Evolutionary conservation across 2,797 vertebrate genomes (phyloP).

Genomic region (Sebastes steindachneri): DNA sequence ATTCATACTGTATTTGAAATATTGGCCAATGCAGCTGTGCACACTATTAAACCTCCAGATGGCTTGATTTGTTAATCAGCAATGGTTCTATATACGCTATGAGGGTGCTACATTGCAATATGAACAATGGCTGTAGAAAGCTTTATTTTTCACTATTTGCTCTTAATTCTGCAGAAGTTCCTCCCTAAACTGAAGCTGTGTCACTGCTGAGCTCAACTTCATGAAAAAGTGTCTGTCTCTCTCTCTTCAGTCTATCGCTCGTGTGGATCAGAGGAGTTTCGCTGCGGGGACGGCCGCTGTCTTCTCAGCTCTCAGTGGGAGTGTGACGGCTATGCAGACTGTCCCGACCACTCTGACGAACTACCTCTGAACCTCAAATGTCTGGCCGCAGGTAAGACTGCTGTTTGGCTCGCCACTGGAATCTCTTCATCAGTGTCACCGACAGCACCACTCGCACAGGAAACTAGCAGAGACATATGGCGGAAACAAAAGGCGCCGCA

Average conservation of each 20-base stretch:
- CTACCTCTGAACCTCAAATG: constrained; percentile 94
- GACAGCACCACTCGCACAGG: constrained; percentile 11
- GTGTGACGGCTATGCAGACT: constrained; percentile 96
- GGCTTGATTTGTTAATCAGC: constrained; percentile 20
- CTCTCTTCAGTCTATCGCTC: constrained; percentile 88
- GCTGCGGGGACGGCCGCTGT: constrained; percentile 94
- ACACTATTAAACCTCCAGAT: constrained; percentile 12
- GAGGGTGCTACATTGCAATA: neutral
- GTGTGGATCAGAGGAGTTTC: constrained; percentile 91
- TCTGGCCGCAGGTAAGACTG: constrained; percentile 89
- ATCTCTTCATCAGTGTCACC: constrained; percentile 70
- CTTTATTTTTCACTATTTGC: constrained; percentile 6
- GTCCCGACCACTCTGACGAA: constrained; percentile 95
- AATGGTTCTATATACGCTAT: neutral
- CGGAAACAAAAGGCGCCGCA: constrained; percentile 26
- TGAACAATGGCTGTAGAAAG: neutral
- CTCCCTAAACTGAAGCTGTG: neutral
- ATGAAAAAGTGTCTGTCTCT: constrained; percentile 38
- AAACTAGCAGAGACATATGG: constrained; percentile 45
- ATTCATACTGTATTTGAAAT: constrained; percentile 12
- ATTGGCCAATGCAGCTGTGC: constrained; percentile 3
- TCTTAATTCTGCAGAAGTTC: constrained; percentile 1
- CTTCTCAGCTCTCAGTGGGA: constrained; percentile 95
- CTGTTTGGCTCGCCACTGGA: constrained; percentile 71
- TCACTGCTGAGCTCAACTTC: neutral